These are phyloP conservation scores for Tortricodes alternella DNA, from an alignment of 2,888 invertebrate species.

Conservation along the genomic window DNA sequence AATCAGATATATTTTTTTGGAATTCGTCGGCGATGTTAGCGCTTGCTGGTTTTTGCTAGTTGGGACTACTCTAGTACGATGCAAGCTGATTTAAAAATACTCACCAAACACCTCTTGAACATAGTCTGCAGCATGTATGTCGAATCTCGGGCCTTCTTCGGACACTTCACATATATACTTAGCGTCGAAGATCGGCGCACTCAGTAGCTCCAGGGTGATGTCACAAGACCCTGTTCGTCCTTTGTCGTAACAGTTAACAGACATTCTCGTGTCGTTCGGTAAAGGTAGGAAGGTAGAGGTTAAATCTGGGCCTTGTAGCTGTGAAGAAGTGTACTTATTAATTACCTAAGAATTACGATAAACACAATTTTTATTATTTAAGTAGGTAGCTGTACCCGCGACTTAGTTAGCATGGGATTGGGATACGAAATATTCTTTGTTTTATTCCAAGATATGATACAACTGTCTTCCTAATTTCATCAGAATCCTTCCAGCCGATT, in stretches of 20 bases:
- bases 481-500: too few relatives aligned
- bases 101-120: constrained; percentile 56
- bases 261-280: constrained; percentile 41
- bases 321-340: constrained; percentile 1
- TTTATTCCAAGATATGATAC: too few relatives aligned
- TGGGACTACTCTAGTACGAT: too few relatives aligned
- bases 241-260: constrained; percentile 48
- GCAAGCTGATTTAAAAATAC: constrained; percentile 28
- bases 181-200: constrained; percentile 46
- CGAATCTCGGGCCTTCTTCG: constrained; percentile 65
- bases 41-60: too few relatives aligned
- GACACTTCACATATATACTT: constrained; percentile 64
- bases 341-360: too few relatives aligned
- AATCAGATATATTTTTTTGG: too few relatives aligned
- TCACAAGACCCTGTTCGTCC: constrained; percentile 52
- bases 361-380: too few relatives aligned
- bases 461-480: too few relatives aligned
- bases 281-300: constrained; percentile 40
- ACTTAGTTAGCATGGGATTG: too few relatives aligned
- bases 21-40: too few relatives aligned
- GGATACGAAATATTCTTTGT: too few relatives aligned
- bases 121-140: constrained; percentile 47
- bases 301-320: constrained; percentile 44
- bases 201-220: constrained; percentile 48
- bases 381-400: too few relatives aligned